Base-by-base conservation (phyloP, 2,888 invertebrate genomes). In the Alentia gelatinosa region DNA sequence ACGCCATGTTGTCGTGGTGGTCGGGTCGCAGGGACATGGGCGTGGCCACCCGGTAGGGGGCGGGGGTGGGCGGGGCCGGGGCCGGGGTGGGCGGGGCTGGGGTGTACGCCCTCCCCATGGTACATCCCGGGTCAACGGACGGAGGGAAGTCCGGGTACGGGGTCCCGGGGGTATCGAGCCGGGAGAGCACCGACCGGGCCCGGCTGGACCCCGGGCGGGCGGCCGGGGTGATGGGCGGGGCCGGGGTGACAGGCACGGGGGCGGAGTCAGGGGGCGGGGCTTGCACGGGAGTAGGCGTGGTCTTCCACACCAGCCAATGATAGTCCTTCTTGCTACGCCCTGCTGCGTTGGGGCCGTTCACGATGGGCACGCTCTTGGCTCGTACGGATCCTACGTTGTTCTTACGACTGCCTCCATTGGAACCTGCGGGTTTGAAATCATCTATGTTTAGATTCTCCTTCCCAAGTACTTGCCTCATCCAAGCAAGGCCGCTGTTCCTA, bases 361-460 rank as follows among this genome's bases (percentile, higher is more conserved):
- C n/a, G n/a, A n/a, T n/a, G 26, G 83, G 39, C 1, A 39, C 83
- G 26, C 39, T 37, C 7, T 5, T 1, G 39, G 39, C 23, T 26
- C 83, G 1, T n/a, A 19, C n/a, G 68, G 7, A 68, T 7, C 3
- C 4, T 26, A 3, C 1, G n/a, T 9, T 83, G 39, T 15, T 35
- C 26, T 15, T 35, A 1, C 83, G 15, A 12, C 19, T 15, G 39
- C n/a, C 37, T 15, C 39, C 26, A 30, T 4, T 83, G 39, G 37
- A 37, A 23, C 83, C 83, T 83, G 83, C 26, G 1, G 33, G 68
- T 12, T 26, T 37, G 39, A 83, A 83, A 35, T 37, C 39, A 35
- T 83, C 83, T n/a, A 37, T n/a, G 39, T 83, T 83, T 83, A 83
- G 30, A 23, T 83, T 83, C 40, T 83, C 83, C 40, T 83, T 83